phyloP scores from a whole-genome alignment of 2,888 invertebrate species.

The Ischnura elegans region DNA sequence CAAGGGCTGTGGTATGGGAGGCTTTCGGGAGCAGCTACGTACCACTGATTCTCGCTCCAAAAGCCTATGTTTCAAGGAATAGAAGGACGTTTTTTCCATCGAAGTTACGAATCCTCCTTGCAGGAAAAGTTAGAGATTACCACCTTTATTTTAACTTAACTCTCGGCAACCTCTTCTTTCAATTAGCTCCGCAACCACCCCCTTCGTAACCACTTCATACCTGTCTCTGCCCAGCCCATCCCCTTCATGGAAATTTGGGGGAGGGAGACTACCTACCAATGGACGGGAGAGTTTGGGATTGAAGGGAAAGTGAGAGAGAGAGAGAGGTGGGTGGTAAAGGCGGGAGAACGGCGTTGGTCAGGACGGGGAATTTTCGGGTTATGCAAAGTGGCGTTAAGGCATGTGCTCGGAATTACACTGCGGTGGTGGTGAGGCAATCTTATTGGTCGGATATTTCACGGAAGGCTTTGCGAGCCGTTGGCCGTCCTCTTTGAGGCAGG shows the following conservation, averaged over 20 bases:
- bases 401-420: conserved; percentile 61
- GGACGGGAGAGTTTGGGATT: not conserved
- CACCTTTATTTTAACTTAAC: too few species aligned
- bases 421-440: conserved; percentile 64
- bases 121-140: too few species aligned
- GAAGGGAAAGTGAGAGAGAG: not conserved
- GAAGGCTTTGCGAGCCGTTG: conserved; percentile 47
- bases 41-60: too few species aligned
- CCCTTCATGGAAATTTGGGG: not conserved
- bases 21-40: too few species aligned
- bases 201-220: not conserved
- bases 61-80: too few species aligned
- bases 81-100: too few species aligned
- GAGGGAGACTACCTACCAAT: not conserved
- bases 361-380: conserved; percentile 64
- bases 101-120: too few species aligned
- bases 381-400: conserved; percentile 66
- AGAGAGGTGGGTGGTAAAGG: not conserved
- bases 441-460: conserved; percentile 59
- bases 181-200: not conserved
- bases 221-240: too few species aligned
- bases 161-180: not conserved
- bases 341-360: not conserved
- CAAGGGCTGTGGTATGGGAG: too few species aligned
- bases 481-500: conserved; percentile 51